Conservation (phyloP, 2,113 vertebrate species). For the Nyctereutes procyonoides region DNA sequence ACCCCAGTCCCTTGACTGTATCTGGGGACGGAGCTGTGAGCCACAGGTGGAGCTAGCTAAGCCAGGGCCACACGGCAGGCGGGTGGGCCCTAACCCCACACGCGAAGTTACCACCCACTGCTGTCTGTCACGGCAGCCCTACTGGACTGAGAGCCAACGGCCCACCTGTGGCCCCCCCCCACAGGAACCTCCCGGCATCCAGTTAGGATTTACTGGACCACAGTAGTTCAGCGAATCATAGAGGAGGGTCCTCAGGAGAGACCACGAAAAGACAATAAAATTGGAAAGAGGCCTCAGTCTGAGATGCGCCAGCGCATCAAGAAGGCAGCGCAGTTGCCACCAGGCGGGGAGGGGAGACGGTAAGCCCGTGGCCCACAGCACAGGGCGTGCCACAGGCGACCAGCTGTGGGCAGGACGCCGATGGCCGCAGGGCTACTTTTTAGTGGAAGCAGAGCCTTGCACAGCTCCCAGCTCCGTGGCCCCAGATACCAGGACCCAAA, state of each 20-base stretch:
- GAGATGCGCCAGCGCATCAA: not conserved
- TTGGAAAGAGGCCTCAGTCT: rapidly evolving
- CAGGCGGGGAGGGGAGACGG: rapidly evolving
- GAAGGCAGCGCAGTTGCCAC: rapidly evolving
- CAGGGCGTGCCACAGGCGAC: too few relatives aligned
- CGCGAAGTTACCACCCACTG: rapidly evolving
- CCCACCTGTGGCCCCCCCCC: not conserved
- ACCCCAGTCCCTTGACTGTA: not conserved
- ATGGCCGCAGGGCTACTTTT: rapidly evolving
- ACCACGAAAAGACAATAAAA: rapidly evolving
- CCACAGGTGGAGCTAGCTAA: rapidly evolving
- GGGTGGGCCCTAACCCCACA: not conserved
- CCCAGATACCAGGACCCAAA: rapidly evolving
- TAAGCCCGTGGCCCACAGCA: rapidly evolving
- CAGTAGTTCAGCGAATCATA: rapidly evolving
- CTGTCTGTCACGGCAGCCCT: not conserved
- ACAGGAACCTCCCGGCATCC: not conserved
- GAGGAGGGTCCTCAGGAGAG: rapidly evolving
- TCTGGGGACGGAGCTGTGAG: rapidly evolving
- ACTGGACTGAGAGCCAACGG: rapidly evolving
- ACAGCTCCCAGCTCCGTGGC: not conserved
- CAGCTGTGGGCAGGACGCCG: not conserved
- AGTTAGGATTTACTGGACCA: too few relatives aligned
- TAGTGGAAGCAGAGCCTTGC: not conserved
- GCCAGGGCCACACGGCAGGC: rapidly evolving